Conservation (phyloP, 2,113 vertebrate genomes). For the Pseudonaja textilis region DNA sequence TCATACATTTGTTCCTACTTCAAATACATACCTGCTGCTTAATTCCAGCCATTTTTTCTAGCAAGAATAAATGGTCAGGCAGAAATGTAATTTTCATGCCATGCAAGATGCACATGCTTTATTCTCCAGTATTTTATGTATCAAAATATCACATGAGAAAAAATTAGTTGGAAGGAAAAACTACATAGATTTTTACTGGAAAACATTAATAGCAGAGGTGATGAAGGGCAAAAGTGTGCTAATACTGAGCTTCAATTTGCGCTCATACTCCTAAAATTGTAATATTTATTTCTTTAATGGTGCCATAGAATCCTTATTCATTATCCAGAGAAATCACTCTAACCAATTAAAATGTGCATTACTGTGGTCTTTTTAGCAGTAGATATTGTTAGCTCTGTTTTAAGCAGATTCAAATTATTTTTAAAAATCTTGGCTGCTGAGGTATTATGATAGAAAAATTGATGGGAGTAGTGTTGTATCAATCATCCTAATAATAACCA, state of each 20-base stretch:
- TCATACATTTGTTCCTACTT: background rate
- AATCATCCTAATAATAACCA: background rate
- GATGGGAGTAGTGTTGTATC: background rate
- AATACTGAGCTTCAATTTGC: conserved; percentile 23
- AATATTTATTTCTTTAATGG: conserved; percentile 67
- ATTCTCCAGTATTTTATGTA: background rate
- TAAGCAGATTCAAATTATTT: background rate
- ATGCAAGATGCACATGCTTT: background rate
- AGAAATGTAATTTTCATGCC: background rate
- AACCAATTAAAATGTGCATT: conserved; percentile 8
- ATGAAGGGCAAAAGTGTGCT: conserved; percentile 4
- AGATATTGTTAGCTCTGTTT: background rate
- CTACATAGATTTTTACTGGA: conserved; percentile 21
- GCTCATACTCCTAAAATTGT: conserved; percentile 22
- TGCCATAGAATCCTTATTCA: conserved; percentile 57
- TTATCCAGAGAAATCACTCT: conserved; percentile 46
- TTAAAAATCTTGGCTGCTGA: background rate
- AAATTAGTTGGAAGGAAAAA: background rate
- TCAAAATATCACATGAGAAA: background rate
- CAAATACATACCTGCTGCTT: background rate
- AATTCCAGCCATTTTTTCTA: background rate
- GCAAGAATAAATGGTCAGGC: background rate
- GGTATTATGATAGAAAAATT: background rate
- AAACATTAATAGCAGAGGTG: conserved; percentile 5
- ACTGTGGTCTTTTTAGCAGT: conserved; percentile 4